Percentiles rank a stretch among this genome's conserved stretches.
Evolutionary conservation across 2,797 vertebrate genomes (phyloP).

Genomic region (Cossypha heuglini): DNA sequence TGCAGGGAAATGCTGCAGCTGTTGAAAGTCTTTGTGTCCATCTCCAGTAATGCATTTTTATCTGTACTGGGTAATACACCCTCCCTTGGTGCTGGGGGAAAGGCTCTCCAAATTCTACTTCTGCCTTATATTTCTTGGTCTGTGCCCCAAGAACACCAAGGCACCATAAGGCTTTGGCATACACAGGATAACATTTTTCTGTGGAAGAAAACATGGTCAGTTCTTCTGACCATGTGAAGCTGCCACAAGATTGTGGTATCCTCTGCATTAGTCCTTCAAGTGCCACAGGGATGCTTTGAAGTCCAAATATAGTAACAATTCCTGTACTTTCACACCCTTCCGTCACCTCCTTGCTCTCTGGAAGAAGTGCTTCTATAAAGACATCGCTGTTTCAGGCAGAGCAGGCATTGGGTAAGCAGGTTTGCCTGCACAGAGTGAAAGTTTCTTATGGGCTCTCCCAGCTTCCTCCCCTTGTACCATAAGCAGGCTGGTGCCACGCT

Average conservation of each 20-base stretch:
- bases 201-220: too few relatives aligned
- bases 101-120: neutral
- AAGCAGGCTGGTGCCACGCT: accelerated
- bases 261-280: neutral
- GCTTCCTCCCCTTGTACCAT: neutral
- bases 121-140: neutral
- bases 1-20: neutral
- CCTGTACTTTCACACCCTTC: neutral
- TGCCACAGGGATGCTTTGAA: neutral
- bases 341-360: accelerated
- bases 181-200: neutral
- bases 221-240: neutral
- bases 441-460: neutral
- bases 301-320: neutral
- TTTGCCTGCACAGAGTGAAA: neutral
- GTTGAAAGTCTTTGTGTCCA: neutral
- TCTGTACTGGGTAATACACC: too few relatives aligned
- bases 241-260: accelerated
- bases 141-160: neutral
- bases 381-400: neutral
- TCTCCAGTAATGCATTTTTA: neutral
- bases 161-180: neutral
- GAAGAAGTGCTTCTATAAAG: neutral
- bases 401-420: too few relatives aligned
- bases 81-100: neutral